These are phyloP conservation scores for Equus przewalskii DNA, from an alignment of 2,113 vertebrate genomes.

Conservation along the genomic window DNA sequence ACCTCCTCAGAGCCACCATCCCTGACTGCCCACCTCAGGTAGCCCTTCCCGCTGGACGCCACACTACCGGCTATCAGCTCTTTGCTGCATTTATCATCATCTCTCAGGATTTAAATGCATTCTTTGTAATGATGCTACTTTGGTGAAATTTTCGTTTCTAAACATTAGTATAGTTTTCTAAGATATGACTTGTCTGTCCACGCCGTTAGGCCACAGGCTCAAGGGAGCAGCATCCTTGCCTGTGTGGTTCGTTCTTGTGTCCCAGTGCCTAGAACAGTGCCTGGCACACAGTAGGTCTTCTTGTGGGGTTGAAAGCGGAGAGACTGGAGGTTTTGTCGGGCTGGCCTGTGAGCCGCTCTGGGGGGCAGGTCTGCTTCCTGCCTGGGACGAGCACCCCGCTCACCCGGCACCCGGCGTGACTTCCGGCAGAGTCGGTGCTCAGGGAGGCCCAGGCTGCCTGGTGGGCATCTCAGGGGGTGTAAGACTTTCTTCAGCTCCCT, in stretches of 20 bases:
- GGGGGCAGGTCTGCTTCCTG: neutral
- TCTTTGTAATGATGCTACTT: neutral
- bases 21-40: rapidly evolving
- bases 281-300: no score
- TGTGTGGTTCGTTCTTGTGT: rapidly evolving
- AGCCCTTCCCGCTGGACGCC: rapidly evolving
- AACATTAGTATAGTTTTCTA: neutral
- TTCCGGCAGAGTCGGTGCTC: rapidly evolving
- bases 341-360: neutral
- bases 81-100: rapidly evolving
- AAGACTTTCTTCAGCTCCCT: neutral
- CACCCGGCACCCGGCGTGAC: rapidly evolving
- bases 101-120: neutral
- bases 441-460: neutral
- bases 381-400: neutral
- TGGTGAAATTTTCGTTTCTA: neutral
- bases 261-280: no score
- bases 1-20: neutral
- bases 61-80: rapidly evolving
- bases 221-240: neutral
- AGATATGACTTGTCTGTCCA: neutral
- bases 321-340: neutral
- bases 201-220: neutral
- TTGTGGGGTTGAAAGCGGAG: rapidly evolving
- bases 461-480: rapidly evolving